Evolutionary conservation across 2,113 vertebrate genomes (phyloP), one percentile per base, ranked within the genome.

Genomic region (Malurus cyaneus): DNA sequence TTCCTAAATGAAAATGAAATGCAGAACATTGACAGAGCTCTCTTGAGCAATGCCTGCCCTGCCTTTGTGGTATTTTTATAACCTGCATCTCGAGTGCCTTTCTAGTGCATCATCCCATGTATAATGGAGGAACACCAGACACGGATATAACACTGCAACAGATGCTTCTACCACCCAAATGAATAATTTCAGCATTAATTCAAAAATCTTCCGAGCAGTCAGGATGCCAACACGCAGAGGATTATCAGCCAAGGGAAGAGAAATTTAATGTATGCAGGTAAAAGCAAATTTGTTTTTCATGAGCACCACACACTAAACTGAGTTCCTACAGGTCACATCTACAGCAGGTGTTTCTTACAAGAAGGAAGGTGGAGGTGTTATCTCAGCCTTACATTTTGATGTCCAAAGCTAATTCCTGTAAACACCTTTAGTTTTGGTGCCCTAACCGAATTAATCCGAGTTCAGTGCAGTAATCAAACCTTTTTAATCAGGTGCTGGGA

Each of bases 131-230:
- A 83, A 87, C 17, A 86, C 49, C 83, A 89, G 81, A 81, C 57
- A 52, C 49, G 88, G 89, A 71, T 84, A 16, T 86, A 85, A 94
- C 47, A 89, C 72, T 34, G 78, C 32, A 89, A 74, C 78, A 87
- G 96, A 95, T 86, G 92, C 80, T 91, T 81, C 89, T 88, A 21
- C 65, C 60, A 88, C 86, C 76, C 94, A 93, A 86, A 88, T 80
- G 92, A 89, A 80, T 67, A 59, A 91, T 89, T 92, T 89, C 91
- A 88, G 60, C 52, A 50, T 88, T 93, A 96, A 97, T 84, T 94
- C 81, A 89, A 83, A 96, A 93, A 46, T 57, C 86, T 88, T 94
- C 56, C 50, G 91, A 96, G 92, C 86, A 92, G 67, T 39, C 84
- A 86, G 54, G 59, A 90, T 91, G 86, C 84, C 93, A 91, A 62